A percentile compares a stretch with the other conserved stretches of the same genome.
These are phyloP conservation scores for Fissipunctia ypsillon DNA, from an alignment of 2,888 invertebrate species.

Conservation along the genomic window DNA sequence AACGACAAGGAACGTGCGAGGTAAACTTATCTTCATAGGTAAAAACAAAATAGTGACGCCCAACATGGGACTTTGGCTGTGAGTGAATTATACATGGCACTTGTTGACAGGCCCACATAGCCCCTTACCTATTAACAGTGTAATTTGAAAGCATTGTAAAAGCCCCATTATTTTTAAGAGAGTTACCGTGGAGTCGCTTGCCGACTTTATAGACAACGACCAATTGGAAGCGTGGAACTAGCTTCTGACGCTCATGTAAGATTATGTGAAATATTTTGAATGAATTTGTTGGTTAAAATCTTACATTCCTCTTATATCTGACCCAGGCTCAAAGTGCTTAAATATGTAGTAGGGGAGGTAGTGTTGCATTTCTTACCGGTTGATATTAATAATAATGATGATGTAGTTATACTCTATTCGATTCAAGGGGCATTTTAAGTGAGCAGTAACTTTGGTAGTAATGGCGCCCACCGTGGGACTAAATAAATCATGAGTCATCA, in stretches of 20 bases:
- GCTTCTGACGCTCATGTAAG: background rate
- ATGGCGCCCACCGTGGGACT: constrained; percentile 5
- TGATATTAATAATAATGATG: background rate
- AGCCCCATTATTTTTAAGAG: background rate
- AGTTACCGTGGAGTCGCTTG: background rate
- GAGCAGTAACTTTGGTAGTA: background rate
- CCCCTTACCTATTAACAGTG: background rate
- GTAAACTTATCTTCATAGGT: constrained; percentile 60
- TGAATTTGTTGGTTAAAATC: background rate
- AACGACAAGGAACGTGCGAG: constrained; percentile 93
- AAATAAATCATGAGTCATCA: background rate
- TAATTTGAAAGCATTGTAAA: background rate
- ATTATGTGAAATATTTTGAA: background rate
- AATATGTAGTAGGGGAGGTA: no score
- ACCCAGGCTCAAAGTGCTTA: background rate
- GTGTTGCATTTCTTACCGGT: background rate
- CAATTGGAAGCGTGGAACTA: background rate
- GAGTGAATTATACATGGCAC: background rate
- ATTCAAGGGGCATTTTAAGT: constrained; percentile 9
- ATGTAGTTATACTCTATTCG: no score
- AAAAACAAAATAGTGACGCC: constrained; percentile 9
- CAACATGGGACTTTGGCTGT: background rate
- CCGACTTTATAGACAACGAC: background rate
- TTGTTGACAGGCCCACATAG: background rate
- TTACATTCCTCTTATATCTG: background rate